These are phyloP conservation scores for Nephila pilipes DNA, from an alignment of 1,140 invertebrate species.

Conservation along the genomic window DNA sequence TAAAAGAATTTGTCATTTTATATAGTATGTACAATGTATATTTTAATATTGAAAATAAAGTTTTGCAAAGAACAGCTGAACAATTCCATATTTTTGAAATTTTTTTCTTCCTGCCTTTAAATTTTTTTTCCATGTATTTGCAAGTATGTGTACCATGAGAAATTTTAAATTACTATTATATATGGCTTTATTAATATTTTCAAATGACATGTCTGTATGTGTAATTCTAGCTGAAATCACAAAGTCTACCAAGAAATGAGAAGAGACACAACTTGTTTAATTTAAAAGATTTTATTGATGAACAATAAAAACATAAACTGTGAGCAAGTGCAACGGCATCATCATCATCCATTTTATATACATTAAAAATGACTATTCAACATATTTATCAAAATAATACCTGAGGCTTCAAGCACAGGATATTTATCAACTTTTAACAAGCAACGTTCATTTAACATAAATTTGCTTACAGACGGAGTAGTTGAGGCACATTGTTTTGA, in stretches of 20 bases:
- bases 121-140: no score
- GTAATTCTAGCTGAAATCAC: background rate
- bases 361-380: constrained; percentile 66
- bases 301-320: constrained; percentile 67
- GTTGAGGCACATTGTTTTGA: constrained; percentile 59
- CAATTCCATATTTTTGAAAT: no score
- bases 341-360: constrained; percentile 4
- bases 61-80: no score
- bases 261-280: background rate
- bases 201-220: no score
- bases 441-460: constrained; percentile 37
- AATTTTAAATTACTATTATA: no score
- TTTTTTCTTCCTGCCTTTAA: no score
- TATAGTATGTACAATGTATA: no score
- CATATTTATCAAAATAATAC: constrained; percentile 51
- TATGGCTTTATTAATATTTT: no score
- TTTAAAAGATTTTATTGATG: constrained; percentile 60
- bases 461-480: background rate
- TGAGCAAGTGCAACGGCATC: constrained; percentile 68
- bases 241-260: background rate
- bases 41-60: no score
- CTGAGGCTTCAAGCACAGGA: constrained; percentile 13
- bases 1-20: no score
- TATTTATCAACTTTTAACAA: constrained; percentile 59
- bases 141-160: no score